phyloP scores from a whole-genome alignment of 2,888 invertebrate species.

The Stenotaenia linearis region DNA sequence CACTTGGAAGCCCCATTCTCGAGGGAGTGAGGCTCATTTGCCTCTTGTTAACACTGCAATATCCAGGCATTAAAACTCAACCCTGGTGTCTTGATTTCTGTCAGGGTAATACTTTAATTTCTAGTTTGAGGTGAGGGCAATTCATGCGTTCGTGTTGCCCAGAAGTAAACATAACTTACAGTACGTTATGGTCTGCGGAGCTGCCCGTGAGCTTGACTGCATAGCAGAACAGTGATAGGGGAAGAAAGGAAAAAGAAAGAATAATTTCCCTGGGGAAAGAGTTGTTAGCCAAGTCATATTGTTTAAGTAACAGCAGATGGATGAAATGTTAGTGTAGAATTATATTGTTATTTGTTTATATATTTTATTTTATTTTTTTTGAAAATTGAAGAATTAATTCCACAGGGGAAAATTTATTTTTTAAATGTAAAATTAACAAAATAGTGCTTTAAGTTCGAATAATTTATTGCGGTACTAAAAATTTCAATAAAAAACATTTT shows the following conservation, averaged over 20 bases:
- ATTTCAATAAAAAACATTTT: background rate
- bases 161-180: background rate
- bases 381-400: no score
- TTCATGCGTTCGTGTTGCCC: background rate
- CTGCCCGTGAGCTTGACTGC: background rate
- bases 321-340: no score
- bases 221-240: background rate
- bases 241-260: background rate
- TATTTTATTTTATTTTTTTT: no score
- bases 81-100: background rate
- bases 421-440: no score
- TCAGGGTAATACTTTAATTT: background rate
- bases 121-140: background rate
- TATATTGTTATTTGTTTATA: no score
- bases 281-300: background rate
- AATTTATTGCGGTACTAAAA: background rate
- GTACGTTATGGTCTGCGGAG: background rate
- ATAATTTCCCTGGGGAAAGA: background rate
- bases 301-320: background rate
- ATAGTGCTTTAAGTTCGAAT: no score
- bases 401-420: no score
- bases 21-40: slow-evolving; percentile 4
- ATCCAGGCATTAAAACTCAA: background rate
- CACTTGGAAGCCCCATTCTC: slow-evolving; percentile 10
- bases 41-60: slow-evolving; percentile 5